Evolutionary conservation across 2,797 vertebrate species (phyloP).

Genomic region (Numenius phaeopus): DNA sequence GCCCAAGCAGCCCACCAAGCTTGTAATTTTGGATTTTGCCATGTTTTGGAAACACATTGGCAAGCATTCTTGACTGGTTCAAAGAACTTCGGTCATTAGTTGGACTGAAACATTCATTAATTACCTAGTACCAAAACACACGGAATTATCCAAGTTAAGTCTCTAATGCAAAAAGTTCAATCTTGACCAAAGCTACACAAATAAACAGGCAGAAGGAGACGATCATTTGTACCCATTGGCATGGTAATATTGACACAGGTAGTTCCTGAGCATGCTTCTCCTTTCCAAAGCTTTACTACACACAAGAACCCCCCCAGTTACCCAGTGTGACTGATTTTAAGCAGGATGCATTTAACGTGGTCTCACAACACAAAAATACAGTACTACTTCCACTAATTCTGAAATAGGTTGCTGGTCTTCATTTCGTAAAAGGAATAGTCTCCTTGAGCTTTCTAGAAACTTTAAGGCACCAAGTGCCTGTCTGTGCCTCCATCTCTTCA

Average conservation of each 20-base stretch:
- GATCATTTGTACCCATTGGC: neutral
- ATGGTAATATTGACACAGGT: neutral
- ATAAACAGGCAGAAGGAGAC: neutral
- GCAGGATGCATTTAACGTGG: neutral
- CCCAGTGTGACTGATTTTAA: neutral
- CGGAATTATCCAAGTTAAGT: neutral
- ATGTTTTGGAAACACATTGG: neutral
- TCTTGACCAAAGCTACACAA: neutral
- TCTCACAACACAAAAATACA: neutral
- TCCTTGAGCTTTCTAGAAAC: neutral
- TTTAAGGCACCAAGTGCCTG: neutral
- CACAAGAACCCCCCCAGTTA: neutral
- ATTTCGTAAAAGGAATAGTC: neutral
- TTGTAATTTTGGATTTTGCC: neutral
- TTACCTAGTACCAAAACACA: neutral
- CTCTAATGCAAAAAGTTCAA: neutral
- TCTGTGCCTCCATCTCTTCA: neutral
- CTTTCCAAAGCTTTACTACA: neutral
- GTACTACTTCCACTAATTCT: neutral
- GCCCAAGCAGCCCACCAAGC: neutral
- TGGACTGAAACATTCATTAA: neutral
- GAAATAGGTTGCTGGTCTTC: neutral
- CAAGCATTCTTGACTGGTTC: neutral
- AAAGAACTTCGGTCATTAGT: neutral
- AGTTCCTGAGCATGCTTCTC: neutral